Evolutionary conservation across 2,888 invertebrate species (phyloP).

Genomic region (Trichopria drosophilae): DNA sequence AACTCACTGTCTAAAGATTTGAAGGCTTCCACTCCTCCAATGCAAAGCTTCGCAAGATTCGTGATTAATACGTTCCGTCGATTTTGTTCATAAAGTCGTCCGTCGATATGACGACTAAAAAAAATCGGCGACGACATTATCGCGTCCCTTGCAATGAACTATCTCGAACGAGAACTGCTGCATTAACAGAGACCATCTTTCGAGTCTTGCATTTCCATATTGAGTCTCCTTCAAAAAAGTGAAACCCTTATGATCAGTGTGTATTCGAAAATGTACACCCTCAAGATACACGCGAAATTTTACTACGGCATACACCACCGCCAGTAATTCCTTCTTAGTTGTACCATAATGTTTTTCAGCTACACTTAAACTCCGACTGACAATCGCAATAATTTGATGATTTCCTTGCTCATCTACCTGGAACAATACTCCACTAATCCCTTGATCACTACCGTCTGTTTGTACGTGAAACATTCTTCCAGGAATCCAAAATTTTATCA

Average conservation of each 20-base stretch:
- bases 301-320: slow-evolving; percentile 31
- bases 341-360: slow-evolving; percentile 36
- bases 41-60: no score
- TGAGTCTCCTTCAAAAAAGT: background rate
- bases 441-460: slow-evolving; percentile 23
- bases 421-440: slow-evolving; percentile 33
- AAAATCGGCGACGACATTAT: no score
- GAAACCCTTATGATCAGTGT: slow-evolving; percentile 6
- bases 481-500: slow-evolving; percentile 18
- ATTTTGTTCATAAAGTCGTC: no score
- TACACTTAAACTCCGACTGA: slow-evolving; percentile 30
- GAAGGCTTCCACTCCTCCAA: no score
- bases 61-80: no score
- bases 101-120: no score
- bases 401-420: slow-evolving; percentile 11
- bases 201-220: slow-evolving; percentile 4
- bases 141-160: no score
- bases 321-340: slow-evolving; percentile 40
- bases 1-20: no score
- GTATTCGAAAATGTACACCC: background rate
- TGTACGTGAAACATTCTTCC: slow-evolving; percentile 23
- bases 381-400: slow-evolving; percentile 29
- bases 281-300: slow-evolving; percentile 32
- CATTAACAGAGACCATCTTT: slow-evolving; percentile 11
- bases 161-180: no score